phyloP scores from a whole-genome alignment of 2,113 vertebrate species.

The Monopterus albus region DNA sequence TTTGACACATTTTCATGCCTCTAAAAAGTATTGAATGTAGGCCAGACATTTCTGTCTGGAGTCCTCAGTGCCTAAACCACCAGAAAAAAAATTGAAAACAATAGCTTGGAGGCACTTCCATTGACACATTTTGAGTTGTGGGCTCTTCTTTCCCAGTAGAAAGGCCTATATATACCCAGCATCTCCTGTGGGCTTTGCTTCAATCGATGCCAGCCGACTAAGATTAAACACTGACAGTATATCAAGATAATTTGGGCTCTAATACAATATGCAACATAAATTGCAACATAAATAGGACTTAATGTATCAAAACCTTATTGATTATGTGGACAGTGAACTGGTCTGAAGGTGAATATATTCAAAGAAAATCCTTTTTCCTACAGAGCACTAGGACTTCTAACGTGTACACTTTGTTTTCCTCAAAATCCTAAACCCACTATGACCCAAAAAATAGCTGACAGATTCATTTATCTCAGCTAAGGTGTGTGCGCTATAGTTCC shows the following conservation, averaged over 20 bases:
- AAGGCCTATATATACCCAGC: slow-evolving; percentile 31
- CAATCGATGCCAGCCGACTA: slow-evolving; percentile 49
- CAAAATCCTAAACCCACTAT: slow-evolving; percentile 8
- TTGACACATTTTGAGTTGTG: slow-evolving; percentile 62
- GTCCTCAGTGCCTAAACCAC: slow-evolving; percentile 38
- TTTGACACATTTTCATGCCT: slow-evolving; percentile 62
- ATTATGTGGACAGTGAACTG: slow-evolving; percentile 14
- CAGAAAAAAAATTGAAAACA: slow-evolving; percentile 27
- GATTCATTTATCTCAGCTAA: slow-evolving; percentile 36
- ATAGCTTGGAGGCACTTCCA: slow-evolving; percentile 56
- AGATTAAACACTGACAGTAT: slow-evolving; percentile 48
- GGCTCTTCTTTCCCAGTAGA: slow-evolving; percentile 42
- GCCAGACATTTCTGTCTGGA: slow-evolving; percentile 51
- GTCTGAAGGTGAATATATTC: slow-evolving; percentile 9
- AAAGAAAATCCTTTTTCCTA: slow-evolving; percentile 15
- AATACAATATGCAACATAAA: no score
- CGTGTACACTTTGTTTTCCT: neutral
- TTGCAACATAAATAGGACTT: neutral
- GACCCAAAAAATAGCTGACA: slow-evolving; percentile 48
- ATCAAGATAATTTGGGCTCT: slow-evolving; percentile 44
- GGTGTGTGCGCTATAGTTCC: slow-evolving; percentile 9
- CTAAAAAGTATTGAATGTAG: slow-evolving; percentile 65
- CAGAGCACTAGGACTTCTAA: neutral
- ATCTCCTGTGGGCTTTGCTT: slow-evolving; percentile 43
- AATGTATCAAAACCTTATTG: slow-evolving; percentile 25